Percentiles rank a stretch among this genome's conserved stretches.
Conservation (phyloP, 2,797 vertebrate species). For the Dromococcyx pavoninus region DNA sequence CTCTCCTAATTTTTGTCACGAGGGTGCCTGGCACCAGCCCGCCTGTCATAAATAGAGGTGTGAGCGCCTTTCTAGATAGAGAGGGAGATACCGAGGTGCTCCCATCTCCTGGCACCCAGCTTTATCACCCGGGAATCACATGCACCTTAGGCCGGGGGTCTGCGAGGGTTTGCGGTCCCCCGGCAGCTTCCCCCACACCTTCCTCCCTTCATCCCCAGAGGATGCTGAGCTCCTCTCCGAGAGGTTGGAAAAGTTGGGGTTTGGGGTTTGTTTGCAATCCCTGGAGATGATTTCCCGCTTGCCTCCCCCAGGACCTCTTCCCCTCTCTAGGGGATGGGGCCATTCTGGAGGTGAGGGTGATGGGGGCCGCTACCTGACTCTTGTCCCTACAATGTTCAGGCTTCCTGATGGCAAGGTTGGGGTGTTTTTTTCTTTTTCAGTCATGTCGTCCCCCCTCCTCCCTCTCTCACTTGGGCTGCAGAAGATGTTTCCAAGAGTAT, state of each 20-base stretch:
- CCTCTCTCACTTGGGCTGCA: not conserved
- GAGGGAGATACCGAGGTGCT: not conserved
- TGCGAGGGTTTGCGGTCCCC: not conserved
- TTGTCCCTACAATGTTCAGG: not conserved
- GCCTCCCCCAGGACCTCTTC: not conserved
- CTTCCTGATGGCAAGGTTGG: not conserved
- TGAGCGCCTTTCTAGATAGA: not conserved
- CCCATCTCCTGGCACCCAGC: not conserved
- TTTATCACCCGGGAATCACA: not conserved
- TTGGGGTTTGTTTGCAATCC: not conserved
- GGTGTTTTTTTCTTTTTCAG: not conserved
- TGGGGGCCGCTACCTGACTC: not conserved
- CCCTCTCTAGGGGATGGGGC: not conserved
- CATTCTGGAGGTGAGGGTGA: not conserved
- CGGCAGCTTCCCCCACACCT: not conserved
- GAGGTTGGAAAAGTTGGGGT: not conserved
- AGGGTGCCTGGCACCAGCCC: conserved; percentile 8
- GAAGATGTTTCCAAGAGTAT: conserved; percentile 6
- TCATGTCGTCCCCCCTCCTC: too few relatives aligned
- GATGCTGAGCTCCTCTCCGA: not conserved
- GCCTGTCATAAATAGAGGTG: not conserved
- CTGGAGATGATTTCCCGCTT: not conserved
- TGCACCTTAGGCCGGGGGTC: not conserved
- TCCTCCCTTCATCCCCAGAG: not conserved
- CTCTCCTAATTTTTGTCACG: not conserved